phyloP scores from a whole-genome alignment of 2,113 vertebrate species.

The Neofelis nebulosa region DNA sequence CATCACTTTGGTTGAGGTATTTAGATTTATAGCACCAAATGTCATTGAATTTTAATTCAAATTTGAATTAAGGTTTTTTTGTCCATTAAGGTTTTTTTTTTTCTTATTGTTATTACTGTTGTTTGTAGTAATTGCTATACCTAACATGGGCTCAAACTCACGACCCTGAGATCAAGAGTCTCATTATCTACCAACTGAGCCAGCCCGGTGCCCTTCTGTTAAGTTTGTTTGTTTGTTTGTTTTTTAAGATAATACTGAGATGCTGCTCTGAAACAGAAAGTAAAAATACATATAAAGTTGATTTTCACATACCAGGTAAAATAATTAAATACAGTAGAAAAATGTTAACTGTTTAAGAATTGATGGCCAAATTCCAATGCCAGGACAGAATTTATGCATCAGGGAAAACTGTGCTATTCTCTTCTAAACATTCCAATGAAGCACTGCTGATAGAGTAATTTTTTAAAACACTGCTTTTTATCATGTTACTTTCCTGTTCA shows the following conservation, averaged over 20 bases:
- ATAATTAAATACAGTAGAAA: background rate
- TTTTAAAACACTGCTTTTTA: conserved; percentile 1
- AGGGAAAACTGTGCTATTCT: conserved; percentile 24
- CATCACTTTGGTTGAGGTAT: conserved; percentile 1
- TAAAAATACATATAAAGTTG: conserved; percentile 16
- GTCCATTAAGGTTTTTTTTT: background rate
- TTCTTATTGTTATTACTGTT: too few species aligned
- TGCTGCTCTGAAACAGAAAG: conserved; percentile 32
- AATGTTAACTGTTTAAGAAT: conserved; percentile 35
- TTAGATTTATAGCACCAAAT: background rate
- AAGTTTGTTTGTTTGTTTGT: background rate
- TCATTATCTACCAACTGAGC: background rate
- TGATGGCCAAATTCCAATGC: background rate
- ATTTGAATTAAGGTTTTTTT: background rate
- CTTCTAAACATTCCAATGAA: conserved; percentile 23
- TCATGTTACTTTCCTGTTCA: background rate
- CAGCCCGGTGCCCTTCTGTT: background rate
- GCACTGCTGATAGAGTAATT: background rate
- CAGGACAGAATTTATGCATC: background rate
- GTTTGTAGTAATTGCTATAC: background rate
- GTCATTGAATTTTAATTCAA: background rate
- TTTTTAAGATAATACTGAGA: background rate
- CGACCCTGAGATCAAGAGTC: background rate
- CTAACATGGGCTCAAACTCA: background rate
- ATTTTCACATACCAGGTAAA: background rate